A percentile compares a stretch with the other conserved stretches of the same genome.
These are phyloP conservation scores for Malurus leucopterus DNA, from an alignment of 2,797 vertebrate genomes.

Conservation along the genomic window DNA sequence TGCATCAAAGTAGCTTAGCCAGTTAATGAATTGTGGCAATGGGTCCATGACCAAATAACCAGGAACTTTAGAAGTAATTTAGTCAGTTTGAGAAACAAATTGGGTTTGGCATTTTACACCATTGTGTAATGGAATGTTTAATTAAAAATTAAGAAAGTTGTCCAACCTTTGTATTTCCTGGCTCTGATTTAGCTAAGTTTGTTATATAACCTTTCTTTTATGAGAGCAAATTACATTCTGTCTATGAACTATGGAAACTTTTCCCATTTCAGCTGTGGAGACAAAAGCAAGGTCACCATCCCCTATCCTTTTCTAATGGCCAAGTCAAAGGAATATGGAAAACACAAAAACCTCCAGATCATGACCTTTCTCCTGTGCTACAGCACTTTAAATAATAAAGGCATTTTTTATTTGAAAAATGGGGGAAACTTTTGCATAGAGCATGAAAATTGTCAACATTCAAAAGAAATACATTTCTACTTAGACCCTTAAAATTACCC, in stretches of 20 bases:
- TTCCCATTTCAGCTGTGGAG: not conserved
- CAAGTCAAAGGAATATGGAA: not conserved
- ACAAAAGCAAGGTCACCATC: not conserved
- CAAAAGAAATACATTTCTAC: not conserved
- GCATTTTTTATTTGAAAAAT: not conserved
- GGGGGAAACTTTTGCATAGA: not conserved
- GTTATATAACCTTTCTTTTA: not conserved
- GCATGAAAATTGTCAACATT: not conserved
- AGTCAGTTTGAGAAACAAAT: not conserved
- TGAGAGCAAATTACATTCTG: not conserved
- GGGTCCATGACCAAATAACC: not conserved
- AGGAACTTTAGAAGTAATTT: not conserved
- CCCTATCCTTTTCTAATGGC: not conserved
- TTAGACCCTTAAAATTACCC: not conserved
- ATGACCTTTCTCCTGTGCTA: not conserved
- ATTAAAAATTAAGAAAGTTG: conserved; percentile 22
- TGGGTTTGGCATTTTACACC: not conserved
- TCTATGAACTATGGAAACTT: not conserved
- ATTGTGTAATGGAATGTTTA: not conserved
- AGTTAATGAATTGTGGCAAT: not conserved
- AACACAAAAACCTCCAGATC: not conserved
- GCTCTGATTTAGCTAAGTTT: not conserved
- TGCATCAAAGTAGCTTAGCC: not conserved
- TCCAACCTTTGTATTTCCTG: not conserved
- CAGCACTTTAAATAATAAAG: not conserved